Evolutionary conservation across 2,113 vertebrate species (phyloP).

Genomic region (Ictalurus punctatus): DNA sequence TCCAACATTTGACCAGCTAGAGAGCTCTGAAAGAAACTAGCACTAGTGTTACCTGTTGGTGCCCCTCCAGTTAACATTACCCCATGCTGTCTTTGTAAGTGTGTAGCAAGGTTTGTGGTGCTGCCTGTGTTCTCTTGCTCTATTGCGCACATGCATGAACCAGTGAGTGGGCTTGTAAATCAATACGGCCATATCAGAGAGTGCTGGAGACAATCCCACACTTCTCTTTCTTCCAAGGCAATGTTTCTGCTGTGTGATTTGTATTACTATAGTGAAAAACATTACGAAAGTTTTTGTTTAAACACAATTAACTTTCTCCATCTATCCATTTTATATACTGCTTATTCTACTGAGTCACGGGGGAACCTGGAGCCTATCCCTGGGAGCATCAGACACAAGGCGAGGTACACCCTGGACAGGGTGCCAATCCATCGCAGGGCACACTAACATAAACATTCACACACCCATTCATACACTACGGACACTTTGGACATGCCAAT

Average conservation of each 20-base stretch:
- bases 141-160: background rate
- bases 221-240: constrained; percentile 4
- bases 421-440: too few relatives aligned
- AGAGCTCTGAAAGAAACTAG: background rate
- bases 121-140: background rate
- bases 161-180: background rate
- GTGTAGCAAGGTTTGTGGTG: background rate
- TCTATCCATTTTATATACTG: too few relatives aligned
- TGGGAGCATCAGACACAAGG: too few relatives aligned
- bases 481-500: too few relatives aligned
- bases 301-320: background rate
- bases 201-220: background rate
- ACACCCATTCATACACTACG: too few relatives aligned
- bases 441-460: too few relatives aligned
- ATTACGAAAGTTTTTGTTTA: background rate
- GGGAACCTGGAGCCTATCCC: too few relatives aligned
- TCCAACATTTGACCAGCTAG: background rate
- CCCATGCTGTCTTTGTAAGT: background rate
- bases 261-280: background rate
- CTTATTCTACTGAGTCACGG: too few relatives aligned
- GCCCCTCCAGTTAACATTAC: background rate
- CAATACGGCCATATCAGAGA: background rate
- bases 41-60: background rate
- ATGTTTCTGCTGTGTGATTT: constrained; percentile 17
- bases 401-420: too few relatives aligned